These are phyloP conservation scores for Neodon shergylaensis DNA, from an alignment of 2,113 vertebrate species.

Conservation along the genomic window DNA sequence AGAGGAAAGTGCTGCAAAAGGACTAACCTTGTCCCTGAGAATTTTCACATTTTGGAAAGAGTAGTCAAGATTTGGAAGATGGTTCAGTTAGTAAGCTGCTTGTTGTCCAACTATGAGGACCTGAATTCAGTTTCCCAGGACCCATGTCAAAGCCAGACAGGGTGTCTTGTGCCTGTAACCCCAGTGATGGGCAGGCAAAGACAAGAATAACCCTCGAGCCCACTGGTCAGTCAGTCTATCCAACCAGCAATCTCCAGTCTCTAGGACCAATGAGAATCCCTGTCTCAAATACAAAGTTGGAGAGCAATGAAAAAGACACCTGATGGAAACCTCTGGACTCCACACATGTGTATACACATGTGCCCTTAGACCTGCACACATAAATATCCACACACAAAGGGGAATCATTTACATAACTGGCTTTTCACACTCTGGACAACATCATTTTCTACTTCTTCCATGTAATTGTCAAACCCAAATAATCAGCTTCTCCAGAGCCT, in stretches of 20 bases:
- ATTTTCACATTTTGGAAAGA: conserved; percentile 12
- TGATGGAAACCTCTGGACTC: neutral
- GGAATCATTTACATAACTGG: neutral
- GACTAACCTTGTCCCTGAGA: neutral
- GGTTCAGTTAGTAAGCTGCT: too few relatives aligned
- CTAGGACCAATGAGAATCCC: neutral
- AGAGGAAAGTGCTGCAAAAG: neutral
- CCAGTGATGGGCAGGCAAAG: neutral
- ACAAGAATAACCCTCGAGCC: neutral
- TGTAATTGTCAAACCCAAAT: neutral
- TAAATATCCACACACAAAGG: neutral
- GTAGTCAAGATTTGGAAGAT: too few relatives aligned
- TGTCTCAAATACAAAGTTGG: neutral
- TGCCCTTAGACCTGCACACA: neutral
- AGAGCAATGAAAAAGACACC: neutral
- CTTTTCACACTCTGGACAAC: neutral
- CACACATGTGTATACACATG: neutral
- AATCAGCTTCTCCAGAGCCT: neutral
- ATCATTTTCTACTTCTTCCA: neutral
- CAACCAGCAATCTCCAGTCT: neutral
- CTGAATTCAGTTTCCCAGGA: neutral
- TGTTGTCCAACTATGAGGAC: too few relatives aligned
- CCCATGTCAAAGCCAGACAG: neutral
- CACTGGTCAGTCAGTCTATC: neutral
- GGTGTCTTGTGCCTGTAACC: neutral